phyloP scores from a whole-genome alignment of 2,797 vertebrate species.

The Alosa sapidissima region DNA sequence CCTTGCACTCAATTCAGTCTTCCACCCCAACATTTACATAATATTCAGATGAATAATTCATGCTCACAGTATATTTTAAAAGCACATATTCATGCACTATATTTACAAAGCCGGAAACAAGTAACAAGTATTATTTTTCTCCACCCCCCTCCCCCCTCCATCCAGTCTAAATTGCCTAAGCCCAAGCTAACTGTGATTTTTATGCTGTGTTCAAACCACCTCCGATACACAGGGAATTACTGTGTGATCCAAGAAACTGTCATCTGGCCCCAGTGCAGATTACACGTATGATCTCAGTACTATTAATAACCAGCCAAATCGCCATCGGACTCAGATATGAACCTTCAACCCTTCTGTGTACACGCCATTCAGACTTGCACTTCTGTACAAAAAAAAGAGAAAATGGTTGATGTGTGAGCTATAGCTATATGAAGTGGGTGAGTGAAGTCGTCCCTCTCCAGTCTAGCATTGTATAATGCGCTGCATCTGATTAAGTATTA shows the following conservation, averaged over 20 bases:
- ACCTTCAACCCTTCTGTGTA: not conserved
- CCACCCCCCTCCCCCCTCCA: not conserved
- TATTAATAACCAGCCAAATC: slow-evolving; percentile 2
- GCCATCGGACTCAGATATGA: not conserved
- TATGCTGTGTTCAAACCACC: not conserved
- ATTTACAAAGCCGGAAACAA: not conserved
- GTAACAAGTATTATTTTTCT: not conserved
- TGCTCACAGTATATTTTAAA: not conserved
- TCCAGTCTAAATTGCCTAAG: not conserved
- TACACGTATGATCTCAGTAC: not conserved
- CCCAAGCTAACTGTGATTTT: not conserved
- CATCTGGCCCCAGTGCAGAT: not conserved
- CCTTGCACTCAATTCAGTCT: not conserved
- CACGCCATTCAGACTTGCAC: not conserved
- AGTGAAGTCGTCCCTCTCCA: not conserved
- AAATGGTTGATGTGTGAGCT: not conserved
- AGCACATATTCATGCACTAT: slow-evolving; percentile 2
- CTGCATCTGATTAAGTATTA: not conserved
- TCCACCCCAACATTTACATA: not conserved
- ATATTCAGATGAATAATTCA: not conserved
- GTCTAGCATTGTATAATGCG: not conserved
- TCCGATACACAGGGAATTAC: not conserved
- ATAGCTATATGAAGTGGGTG: not conserved
- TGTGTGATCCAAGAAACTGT: not conserved
- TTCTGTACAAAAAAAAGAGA: not conserved